phyloP scores from a whole-genome alignment of 2,888 invertebrate species.

The Stenchaetothrips biformis region DNA sequence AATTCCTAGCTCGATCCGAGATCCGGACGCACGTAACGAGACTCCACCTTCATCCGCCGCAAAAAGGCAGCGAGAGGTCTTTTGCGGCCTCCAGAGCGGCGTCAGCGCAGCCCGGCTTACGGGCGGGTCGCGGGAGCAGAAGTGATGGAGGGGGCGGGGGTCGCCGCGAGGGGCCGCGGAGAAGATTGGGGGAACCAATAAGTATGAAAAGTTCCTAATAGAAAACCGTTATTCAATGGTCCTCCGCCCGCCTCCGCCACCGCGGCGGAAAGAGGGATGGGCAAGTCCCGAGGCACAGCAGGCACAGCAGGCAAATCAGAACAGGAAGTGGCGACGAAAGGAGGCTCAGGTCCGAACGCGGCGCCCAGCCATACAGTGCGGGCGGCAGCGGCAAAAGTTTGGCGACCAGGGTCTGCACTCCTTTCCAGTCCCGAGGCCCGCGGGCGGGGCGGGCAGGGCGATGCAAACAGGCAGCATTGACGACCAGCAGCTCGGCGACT shows the following conservation, averaged over 20 bases:
- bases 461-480: no score
- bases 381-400: no score
- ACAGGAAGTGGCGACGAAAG: not conserved
- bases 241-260: not conserved
- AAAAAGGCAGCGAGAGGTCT: not conserved
- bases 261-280: not conserved
- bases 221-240: slow-evolving; percentile 25
- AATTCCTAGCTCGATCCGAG: no score
- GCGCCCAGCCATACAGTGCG: not conserved
- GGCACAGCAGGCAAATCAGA: not conserved
- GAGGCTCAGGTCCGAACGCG: not conserved
- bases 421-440: no score
- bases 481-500: no score
- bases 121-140: not conserved
- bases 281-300: not conserved
- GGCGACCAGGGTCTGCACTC: no score
- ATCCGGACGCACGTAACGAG: not conserved
- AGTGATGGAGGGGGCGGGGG: not conserved
- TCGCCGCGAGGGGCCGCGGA: not conserved
- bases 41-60: not conserved
- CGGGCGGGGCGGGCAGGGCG: no score
- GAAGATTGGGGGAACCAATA: not conserved
- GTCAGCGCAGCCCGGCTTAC: not conserved
- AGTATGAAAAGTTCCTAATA: slow-evolving; percentile 22
- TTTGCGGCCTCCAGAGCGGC: not conserved